phyloP scores from a whole-genome alignment of 2,113 vertebrate species.

The Smithornis capensis region DNA sequence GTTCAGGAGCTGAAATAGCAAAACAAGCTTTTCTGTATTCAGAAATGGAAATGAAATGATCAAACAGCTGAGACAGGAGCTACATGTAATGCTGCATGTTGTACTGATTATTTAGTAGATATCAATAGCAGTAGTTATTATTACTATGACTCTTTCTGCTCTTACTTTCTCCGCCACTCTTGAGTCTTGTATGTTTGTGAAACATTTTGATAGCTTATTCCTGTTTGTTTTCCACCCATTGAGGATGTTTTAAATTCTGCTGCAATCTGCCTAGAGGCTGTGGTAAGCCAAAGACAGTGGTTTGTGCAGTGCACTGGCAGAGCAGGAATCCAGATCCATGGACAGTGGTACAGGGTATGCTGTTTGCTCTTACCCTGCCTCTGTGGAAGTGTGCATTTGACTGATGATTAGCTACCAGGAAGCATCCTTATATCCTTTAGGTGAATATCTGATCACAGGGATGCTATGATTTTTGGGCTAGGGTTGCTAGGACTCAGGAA shows the following conservation, averaged over 20 bases:
- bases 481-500: background rate
- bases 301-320: background rate
- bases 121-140: background rate
- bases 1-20: constrained; percentile 24
- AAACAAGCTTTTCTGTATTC: constrained; percentile 39
- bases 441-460: background rate
- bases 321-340: background rate
- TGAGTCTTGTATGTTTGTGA: background rate
- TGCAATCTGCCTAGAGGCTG: background rate
- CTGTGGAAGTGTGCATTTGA: background rate
- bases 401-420: background rate
- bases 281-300: background rate
- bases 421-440: background rate
- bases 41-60: constrained; percentile 28
- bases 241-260: background rate
- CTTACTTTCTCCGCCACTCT: background rate
- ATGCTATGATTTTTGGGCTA: background rate
- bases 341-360: background rate
- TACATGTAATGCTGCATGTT: background rate
- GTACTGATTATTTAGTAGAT: background rate
- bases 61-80: background rate
- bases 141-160: background rate
- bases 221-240: background rate
- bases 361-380: background rate
- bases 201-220: background rate